Evolutionary conservation across 1,140 invertebrate genomes (phyloP), one percentile per base, ranked within the genome.

Genomic region (Eufriesea mexicana): DNA sequence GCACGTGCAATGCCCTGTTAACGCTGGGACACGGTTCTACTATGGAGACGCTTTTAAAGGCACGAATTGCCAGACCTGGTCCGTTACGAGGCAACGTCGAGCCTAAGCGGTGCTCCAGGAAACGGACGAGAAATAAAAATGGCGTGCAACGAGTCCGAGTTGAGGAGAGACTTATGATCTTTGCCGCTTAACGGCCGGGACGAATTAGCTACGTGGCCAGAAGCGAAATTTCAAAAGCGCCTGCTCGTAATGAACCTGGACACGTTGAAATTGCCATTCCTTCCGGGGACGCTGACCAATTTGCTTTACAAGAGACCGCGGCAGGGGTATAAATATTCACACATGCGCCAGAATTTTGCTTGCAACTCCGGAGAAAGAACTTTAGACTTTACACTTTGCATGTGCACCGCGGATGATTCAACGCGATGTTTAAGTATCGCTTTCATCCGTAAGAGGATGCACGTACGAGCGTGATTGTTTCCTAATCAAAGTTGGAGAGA

Each of bases 181-280:
- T 18, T 18, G 51, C 8, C 28, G 67, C 45, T 23, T 45, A 71
- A 79, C 54, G n/a, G 20, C 54, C 45, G 16, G 9, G 49, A 54
- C 7, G 66, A 67, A 45, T 55, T 42, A 76, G 28, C 8, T 14
- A 23, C 23, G 20, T 54, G 74, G 28, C 54, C n/a, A 25, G 66
- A 59, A 49, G 49, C 35, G 57, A 73, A 84, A 79, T 61, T 73
- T 67, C 54, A 79, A 59, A 79, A 79, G 66, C 51, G n/a, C 25
- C 5, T 20, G 18, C 51, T 68, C 47, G 49, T 78, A 78, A 57
- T 28, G 18, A 68, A 68, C 64, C 16, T 5, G 49, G 18, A 20
- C 76, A 45, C n/a, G 76, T 4, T 6, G 28, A 8, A 25, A 35
- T 42, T 35, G 28, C 25, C 25, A 14, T 45, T 47, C n/a, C 51